Conservation (phyloP, 2,113 vertebrate species). For the Xiphophorus maculatus region DNA sequence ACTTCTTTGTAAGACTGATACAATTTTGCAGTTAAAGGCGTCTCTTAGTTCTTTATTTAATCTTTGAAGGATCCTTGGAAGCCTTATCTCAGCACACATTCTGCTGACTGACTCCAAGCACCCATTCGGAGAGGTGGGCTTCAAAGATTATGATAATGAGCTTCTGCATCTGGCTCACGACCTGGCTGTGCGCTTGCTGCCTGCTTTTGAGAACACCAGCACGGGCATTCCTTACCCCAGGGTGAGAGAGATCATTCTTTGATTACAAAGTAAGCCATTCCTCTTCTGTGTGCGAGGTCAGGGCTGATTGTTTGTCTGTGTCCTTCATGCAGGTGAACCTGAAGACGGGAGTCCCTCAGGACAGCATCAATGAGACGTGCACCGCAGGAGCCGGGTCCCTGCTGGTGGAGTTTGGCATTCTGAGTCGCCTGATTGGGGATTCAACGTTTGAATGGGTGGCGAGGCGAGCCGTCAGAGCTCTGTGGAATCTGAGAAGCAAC, state of each 20-base stretch:
- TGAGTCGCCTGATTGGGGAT: constrained; percentile 95
- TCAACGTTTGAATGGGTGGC: constrained; percentile 98
- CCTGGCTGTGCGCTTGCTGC: constrained; percentile 92
- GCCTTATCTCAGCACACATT: constrained; percentile 95
- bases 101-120: constrained; percentile 93
- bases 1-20: no score
- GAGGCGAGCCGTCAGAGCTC: constrained; percentile 90
- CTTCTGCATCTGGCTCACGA: constrained; percentile 94
- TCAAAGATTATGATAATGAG: constrained; percentile 92
- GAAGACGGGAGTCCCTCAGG: constrained; percentile 90
- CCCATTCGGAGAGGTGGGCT: constrained; percentile 91
- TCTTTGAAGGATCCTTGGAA: constrained; percentile 88
- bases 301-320: neutral
- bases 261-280: neutral
- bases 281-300: neutral
- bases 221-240: constrained; percentile 97
- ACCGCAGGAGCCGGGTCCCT: constrained; percentile 95
- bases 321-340: constrained; percentile 88
- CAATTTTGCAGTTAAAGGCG: no score
- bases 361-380: constrained; percentile 94
- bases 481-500: constrained; percentile 94
- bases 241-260: constrained; percentile 74
- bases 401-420: constrained; percentile 96
- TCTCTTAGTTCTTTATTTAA: neutral
- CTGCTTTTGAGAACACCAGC: constrained; percentile 97